Conservation (phyloP, 2,888 invertebrate genomes). For the Branchellion lobata region DNA sequence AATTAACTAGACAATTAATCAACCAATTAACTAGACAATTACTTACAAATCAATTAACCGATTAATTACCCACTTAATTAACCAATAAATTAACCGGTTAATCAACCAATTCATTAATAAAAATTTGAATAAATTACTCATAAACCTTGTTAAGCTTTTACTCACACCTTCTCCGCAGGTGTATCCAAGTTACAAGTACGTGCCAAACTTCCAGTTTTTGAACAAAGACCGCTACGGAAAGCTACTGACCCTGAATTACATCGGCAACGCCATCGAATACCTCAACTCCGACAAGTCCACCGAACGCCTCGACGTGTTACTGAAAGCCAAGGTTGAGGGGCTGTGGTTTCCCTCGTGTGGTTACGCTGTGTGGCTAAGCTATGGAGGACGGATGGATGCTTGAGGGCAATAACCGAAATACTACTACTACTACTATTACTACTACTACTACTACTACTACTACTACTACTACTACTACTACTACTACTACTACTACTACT, state of each 20-base stretch:
- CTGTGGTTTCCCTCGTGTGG: neutral
- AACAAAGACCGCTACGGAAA: neutral
- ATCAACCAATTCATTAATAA: too few species aligned
- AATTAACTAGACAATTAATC: too few species aligned
- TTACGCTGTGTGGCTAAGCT: neutral
- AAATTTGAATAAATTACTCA: too few species aligned
- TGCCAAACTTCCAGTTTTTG: conserved; percentile 19
- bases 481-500: conserved; percentile 6
- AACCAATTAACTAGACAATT: too few species aligned
- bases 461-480: conserved; percentile 9
- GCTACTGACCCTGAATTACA: conserved; percentile 3
- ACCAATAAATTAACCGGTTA: too few species aligned
- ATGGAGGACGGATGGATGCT: too few species aligned
- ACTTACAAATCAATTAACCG: too few species aligned
- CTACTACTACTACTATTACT: too few species aligned
- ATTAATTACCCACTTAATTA: too few species aligned
- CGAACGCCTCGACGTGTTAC: conserved; percentile 1
- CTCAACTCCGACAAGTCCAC: conserved; percentile 30
- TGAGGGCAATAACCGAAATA: too few species aligned
- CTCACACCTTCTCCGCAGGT: too few species aligned
- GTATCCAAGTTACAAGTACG: neutral
- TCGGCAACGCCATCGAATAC: conserved; percentile 36
- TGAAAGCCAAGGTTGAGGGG: conserved; percentile 24
- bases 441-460: conserved; percentile 9
- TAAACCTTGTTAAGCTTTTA: too few species aligned